Conservation (phyloP, 2,888 invertebrate species). For the Metalampra italica region DNA sequence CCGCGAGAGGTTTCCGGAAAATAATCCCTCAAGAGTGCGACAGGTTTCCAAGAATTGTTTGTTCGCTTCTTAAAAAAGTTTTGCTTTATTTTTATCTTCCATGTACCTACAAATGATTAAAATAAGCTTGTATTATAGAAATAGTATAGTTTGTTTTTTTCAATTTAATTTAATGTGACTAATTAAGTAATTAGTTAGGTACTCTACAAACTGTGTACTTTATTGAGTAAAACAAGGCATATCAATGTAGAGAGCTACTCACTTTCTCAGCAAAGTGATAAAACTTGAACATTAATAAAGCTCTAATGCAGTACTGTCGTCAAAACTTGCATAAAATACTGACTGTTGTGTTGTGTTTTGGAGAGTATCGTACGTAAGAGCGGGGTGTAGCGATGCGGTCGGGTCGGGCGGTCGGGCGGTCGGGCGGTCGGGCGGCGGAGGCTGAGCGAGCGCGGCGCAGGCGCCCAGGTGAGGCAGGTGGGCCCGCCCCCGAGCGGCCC, state of each 20-base stretch:
- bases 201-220: neutral
- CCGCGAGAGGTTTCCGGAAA: constrained; percentile 41
- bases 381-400: constrained; percentile 19
- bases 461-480: constrained; percentile 77
- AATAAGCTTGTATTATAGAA: too few species aligned
- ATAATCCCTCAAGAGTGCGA: constrained; percentile 23
- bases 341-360: constrained; percentile 15
- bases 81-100: neutral
- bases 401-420: constrained; percentile 10
- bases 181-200: too few species aligned
- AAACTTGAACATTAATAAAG: constrained; percentile 5
- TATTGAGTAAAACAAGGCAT: neutral
- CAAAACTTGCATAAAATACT: constrained; percentile 24
- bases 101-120: too few species aligned
- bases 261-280: neutral
- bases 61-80: neutral
- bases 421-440: constrained; percentile 47
- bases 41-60: neutral
- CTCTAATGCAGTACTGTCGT: constrained; percentile 22
- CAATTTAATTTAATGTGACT: too few species aligned
- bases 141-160: too few species aligned
- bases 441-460: constrained; percentile 66
- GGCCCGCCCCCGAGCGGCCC: constrained; percentile 71
- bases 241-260: neutral
- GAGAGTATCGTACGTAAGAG: constrained; percentile 2